Base-by-base conservation (phyloP, 64 coral and sea anemone species). In the Montipora foliosa region DNA sequence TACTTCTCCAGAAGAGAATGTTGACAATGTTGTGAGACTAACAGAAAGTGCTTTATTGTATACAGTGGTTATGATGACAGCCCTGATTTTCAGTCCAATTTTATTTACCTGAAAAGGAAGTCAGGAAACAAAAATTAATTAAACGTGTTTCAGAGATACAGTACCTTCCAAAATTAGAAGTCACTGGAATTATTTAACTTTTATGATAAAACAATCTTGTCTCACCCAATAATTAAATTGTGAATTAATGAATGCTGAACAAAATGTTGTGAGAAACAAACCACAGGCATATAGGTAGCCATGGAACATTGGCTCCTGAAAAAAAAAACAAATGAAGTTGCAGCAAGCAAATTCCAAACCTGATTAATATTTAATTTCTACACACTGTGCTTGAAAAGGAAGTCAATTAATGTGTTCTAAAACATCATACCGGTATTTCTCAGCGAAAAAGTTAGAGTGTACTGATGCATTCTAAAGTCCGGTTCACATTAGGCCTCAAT, bases 1-100 rank as follows among this genome's bases (percentile, higher is more conserved):
- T 95, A 99, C 98, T 88, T 99, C 98, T 89, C 98, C 98, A 79
- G 98, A 78, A 8, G 98, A 92, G 88, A 99, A 99, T 59, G 91
- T 89, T 20, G 71, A 70, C 67, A 99, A 93, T 24, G 95, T 91
- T 25, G 95, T 93, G 4, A 87, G 87, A 50, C 95, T 99, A 48
- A 99, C 89, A 60, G 89, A 91, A 0, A 99, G 59, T 51, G 98
- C 80, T 64, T 99, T 99, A 22, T 99, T 87, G 62, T 99, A 99
- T 2, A 99, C 95, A 62, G 95, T 92, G 21, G 95, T 99, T 51
- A 99, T 96, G 22, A 96, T 78, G 25, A 95, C 95, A 79, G 92
- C 98, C 88, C 98, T 88, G 45, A 99, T 94, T 73, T 99, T 94
- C 48, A 96, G 25, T 14, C 95, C 92, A 93, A 99, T 82, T 96